phyloP scores from a whole-genome alignment of 2,797 vertebrate species.

The Lepilemur septentrionalis region DNA sequence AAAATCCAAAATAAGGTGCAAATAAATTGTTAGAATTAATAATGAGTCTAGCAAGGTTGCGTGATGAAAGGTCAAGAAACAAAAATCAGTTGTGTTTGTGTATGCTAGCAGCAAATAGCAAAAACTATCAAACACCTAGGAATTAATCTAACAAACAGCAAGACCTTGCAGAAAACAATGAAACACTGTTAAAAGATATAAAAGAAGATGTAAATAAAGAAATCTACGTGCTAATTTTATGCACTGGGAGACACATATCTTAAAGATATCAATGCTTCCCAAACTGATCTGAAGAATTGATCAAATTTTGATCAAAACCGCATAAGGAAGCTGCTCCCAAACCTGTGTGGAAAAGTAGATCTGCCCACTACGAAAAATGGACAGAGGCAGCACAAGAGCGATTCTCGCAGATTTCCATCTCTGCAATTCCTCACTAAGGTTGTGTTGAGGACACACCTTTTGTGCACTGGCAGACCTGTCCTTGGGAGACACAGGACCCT shows the following conservation, averaged over 20 bases:
- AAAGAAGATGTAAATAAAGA: neutral
- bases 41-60: neutral
- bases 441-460: neutral
- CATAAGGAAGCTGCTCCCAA: neutral
- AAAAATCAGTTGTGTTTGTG: neutral
- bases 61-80: neutral
- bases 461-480: neutral
- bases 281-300: neutral
- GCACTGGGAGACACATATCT: neutral
- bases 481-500: neutral
- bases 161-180: neutral
- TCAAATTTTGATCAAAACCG: neutral
- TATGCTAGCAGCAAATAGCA: neutral
- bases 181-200: neutral
- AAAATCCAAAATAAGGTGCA: neutral
- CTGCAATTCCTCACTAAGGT: neutral
- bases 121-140: neutral
- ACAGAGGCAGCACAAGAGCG: neutral
- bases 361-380: neutral
- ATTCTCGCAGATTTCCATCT: neutral
- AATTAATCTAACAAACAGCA: neutral
- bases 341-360: neutral
- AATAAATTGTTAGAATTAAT: neutral
- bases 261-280: neutral
- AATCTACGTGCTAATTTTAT: neutral